phyloP scores from a whole-genome alignment of 2,113 vertebrate genomes.

The Candoia aspera region DNA sequence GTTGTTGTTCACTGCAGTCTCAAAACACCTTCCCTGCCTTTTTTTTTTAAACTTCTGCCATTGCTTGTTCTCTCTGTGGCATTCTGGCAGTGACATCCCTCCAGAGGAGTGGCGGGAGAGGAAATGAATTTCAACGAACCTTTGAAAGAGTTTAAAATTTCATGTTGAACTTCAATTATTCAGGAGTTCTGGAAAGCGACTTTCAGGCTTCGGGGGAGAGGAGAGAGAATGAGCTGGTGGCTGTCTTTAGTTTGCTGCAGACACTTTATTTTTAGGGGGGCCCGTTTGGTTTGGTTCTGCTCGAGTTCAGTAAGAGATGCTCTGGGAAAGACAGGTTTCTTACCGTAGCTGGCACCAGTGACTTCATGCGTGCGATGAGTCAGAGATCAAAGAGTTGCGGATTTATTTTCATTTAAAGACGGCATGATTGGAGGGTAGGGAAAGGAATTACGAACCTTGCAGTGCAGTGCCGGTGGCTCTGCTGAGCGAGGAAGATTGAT shows the following conservation, averaged over 20 bases:
- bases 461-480: rapidly evolving
- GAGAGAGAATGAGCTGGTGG: background rate
- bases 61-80: constrained; percentile 47
- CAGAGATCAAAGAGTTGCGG: background rate
- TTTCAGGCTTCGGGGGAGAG: constrained; percentile 19
- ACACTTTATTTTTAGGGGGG: background rate
- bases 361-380: background rate
- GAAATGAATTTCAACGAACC: constrained; percentile 71
- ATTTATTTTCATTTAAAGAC: background rate
- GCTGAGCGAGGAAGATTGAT: background rate
- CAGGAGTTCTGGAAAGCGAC: constrained; percentile 49
- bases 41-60: background rate
- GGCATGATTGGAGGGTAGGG: background rate
- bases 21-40: background rate
- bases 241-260: background rate
- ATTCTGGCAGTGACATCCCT: constrained; percentile 46
- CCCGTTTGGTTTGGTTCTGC: constrained; percentile 41
- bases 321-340: background rate
- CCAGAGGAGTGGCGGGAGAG: constrained; percentile 20
- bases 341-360: constrained; percentile 31
- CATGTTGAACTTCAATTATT: constrained; percentile 72
- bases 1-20: background rate
- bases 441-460: background rate
- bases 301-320: background rate
- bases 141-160: constrained; percentile 72